Evolutionary conservation across 2,888 invertebrate genomes (phyloP).

Genomic region (Noctua janthe): DNA sequence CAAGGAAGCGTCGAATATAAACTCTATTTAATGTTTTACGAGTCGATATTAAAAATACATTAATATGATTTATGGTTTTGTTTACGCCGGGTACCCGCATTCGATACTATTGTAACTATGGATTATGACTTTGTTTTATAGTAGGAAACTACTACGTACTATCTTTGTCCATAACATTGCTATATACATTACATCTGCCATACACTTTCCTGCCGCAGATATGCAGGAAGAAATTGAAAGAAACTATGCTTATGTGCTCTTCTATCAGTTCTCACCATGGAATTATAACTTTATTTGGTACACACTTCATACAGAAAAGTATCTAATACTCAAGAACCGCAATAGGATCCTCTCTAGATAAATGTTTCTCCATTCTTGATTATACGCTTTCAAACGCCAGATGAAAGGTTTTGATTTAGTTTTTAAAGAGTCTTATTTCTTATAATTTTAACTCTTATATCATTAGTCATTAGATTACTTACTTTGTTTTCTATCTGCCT

Average conservation of each 20-base stretch:
- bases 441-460: not conserved
- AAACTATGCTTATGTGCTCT: not conserved
- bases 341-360: not conserved
- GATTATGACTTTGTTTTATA: conserved; percentile 6
- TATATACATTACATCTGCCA: not conserved
- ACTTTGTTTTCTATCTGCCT: not conserved
- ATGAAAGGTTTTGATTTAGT: not conserved
- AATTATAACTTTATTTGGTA: not conserved
- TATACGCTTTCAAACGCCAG: not conserved
- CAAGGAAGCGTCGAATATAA: conserved; percentile 44
- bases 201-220: not conserved
- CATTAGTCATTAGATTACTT: not conserved
- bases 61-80: conserved; percentile 65
- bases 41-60: conserved; percentile 65
- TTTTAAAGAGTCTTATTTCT: not conserved
- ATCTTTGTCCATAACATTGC: not conserved
- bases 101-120: conserved; percentile 36
- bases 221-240: not conserved
- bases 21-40: conserved; percentile 56
- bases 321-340: not conserved
- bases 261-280: not conserved
- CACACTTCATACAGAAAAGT: not conserved
- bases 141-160: not conserved
- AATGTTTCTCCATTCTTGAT: not conserved
- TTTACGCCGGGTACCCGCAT: conserved; percentile 65